phyloP scores from a whole-genome alignment of 2,888 invertebrate genomes.

The Teleiodes luculella region DNA sequence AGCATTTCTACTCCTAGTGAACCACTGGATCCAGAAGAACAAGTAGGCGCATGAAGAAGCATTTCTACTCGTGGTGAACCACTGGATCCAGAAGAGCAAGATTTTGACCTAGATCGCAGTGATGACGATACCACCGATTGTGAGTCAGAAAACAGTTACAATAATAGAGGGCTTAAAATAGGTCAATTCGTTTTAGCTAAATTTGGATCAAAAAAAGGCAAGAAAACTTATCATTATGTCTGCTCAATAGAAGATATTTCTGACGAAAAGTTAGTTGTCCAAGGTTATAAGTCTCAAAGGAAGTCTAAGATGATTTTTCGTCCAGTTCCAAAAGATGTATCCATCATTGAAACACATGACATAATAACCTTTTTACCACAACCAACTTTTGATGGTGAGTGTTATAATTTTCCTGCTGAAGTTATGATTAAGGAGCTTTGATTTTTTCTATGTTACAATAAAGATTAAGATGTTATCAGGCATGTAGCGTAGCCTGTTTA shows the following conservation, averaged over 20 bases:
- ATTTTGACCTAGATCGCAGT: background rate
- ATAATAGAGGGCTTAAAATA: background rate
- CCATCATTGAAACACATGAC: constrained; percentile 10
- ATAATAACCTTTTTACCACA: constrained; percentile 15
- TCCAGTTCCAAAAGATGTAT: constrained; percentile 9
- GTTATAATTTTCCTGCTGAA: background rate
- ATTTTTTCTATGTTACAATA: no score
- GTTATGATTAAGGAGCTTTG: background rate
- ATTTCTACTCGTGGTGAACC: background rate
- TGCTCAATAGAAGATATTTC: constrained; percentile 14
- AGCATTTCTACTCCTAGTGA: no score
- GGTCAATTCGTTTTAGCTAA: constrained; percentile 19
- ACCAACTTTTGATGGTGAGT: background rate
- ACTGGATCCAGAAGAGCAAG: background rate
- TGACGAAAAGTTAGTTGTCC: constrained; percentile 7
- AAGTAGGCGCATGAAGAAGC: no score
- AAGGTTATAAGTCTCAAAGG: constrained; percentile 14
- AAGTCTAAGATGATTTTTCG: background rate
- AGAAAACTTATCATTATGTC: constrained; percentile 18
- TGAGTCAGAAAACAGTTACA: no score
- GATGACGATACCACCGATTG: background rate
- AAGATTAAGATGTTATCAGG: no score
- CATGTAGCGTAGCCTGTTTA: no score
- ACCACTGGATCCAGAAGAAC: no score
- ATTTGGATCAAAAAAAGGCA: constrained; percentile 13